Evolutionary conservation across 64 coral and sea anemone genomes (phyloP).

Genomic region (Pachyseris speciosa): DNA sequence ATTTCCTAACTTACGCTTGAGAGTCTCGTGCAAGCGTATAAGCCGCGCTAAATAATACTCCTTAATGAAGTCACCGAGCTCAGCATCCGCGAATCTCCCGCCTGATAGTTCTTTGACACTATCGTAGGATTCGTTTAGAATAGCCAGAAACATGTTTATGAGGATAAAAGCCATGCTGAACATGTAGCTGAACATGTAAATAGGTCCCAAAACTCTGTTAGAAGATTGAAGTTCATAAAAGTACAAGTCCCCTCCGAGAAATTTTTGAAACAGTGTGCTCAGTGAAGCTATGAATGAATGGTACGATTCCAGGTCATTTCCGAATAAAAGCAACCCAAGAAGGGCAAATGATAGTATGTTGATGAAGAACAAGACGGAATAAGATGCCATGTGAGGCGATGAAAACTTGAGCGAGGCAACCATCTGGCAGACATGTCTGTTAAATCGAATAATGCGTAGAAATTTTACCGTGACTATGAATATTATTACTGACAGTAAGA

Average conservation of each 20-base stretch:
- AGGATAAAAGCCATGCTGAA: slow-evolving; percentile 79
- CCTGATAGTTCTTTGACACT: slow-evolving; percentile 79
- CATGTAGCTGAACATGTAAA: slow-evolving; percentile 82
- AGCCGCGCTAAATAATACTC: slow-evolving; percentile 68
- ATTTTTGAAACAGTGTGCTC: slow-evolving; percentile 72
- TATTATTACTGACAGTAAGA: slow-evolving; percentile 73
- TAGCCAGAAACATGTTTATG: slow-evolving; percentile 94
- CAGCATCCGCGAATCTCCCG: slow-evolving; percentile 77
- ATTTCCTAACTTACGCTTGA: slow-evolving; percentile 78
- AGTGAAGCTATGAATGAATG: slow-evolving; percentile 63
- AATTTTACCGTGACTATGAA: slow-evolving; percentile 89
- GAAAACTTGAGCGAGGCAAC: slow-evolving; percentile 73
- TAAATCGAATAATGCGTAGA: slow-evolving; percentile 77
- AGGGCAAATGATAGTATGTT: slow-evolving; percentile 67
- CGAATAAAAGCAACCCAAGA: slow-evolving; percentile 75
- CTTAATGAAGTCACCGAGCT: slow-evolving; percentile 81
- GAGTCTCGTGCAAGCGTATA: slow-evolving; percentile 9
- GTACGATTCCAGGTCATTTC: slow-evolving; percentile 64
- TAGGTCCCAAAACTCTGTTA: slow-evolving; percentile 78
- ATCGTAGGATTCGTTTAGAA: slow-evolving; percentile 92
- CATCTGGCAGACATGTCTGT: slow-evolving; percentile 94
- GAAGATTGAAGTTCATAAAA: slow-evolving; percentile 59
- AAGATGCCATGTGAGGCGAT: slow-evolving; percentile 40
- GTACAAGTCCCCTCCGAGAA: slow-evolving; percentile 75
- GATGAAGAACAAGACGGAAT: slow-evolving; percentile 75